phyloP scores from a whole-genome alignment of 2,113 vertebrate genomes.

The Heliornis fulica region DNA sequence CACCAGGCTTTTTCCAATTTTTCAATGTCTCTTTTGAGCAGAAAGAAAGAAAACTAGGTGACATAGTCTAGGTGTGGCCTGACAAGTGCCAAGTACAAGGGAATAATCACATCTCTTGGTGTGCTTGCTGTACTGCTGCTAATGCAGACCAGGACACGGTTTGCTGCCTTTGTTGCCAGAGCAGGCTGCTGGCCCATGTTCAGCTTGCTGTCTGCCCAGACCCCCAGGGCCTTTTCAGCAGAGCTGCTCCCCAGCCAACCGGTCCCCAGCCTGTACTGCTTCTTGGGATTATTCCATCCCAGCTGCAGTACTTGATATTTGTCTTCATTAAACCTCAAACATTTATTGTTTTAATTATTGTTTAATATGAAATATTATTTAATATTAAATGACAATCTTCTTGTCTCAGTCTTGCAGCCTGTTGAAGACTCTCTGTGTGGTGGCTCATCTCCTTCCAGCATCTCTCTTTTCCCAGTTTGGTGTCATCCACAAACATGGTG shows the following conservation, averaged over 20 bases:
- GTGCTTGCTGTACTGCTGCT: background rate
- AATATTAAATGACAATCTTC: background rate
- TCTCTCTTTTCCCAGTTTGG: background rate
- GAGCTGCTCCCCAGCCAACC: background rate
- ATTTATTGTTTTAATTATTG: background rate
- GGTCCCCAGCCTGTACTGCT: background rate
- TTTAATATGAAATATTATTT: too few relatives aligned
- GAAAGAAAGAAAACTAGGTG: background rate
- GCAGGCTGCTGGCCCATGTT: background rate
- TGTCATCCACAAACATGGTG: background rate
- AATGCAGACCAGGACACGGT: background rate
- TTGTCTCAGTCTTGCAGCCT: background rate
- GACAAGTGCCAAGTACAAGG: background rate
- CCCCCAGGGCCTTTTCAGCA: background rate
- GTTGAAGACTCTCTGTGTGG: background rate
- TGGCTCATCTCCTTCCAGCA: background rate
- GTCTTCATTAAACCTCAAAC: background rate
- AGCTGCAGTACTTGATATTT: background rate
- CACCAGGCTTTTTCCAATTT: background rate
- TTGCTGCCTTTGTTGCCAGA: background rate
- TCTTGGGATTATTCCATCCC: background rate
- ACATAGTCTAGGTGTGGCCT: background rate
- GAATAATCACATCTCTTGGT: background rate
- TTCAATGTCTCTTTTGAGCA: background rate
- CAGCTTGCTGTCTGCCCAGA: background rate